A percentile compares a stretch with the other conserved stretches of the same genome.
phyloP scores from a whole-genome alignment of 2,888 invertebrate genomes.

The Epicampocera succincta region DNA sequence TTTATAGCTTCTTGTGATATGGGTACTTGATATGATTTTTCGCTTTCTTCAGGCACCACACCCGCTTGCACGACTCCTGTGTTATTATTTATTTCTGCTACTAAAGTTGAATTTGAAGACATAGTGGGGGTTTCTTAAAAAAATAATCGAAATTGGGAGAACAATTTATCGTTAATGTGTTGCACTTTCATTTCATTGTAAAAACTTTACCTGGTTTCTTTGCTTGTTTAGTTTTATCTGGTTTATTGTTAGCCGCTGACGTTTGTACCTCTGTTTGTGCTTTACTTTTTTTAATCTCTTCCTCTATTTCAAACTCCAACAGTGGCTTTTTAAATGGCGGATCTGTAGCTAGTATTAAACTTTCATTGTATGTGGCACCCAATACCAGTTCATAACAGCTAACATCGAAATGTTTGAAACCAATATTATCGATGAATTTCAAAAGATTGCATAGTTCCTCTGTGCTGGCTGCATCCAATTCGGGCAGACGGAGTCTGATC shows the following conservation, averaged over 20 bases:
- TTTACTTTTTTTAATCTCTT: slow-evolving; percentile 49
- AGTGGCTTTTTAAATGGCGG: slow-evolving; percentile 71
- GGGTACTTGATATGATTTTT: slow-evolving; percentile 77
- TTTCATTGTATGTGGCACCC: slow-evolving; percentile 80
- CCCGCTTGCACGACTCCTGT: slow-evolving; percentile 52
- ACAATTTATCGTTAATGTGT: not conserved
- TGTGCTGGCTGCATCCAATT: slow-evolving; percentile 76
- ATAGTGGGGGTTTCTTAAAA: slow-evolving; percentile 42
- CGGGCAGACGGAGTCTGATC: slow-evolving; percentile 79
- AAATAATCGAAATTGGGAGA: slow-evolving; percentile 2
- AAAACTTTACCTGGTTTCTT: slow-evolving; percentile 37
- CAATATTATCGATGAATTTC: slow-evolving; percentile 80
- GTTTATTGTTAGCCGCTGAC: slow-evolving; percentile 9
- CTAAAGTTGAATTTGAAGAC: slow-evolving; percentile 49
- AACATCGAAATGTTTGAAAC: slow-evolving; percentile 78
- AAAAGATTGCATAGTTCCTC: slow-evolving; percentile 79
- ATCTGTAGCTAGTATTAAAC: slow-evolving; percentile 77
- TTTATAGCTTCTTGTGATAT: slow-evolving; percentile 80
- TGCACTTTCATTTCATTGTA: not conserved
- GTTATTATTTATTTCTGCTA: slow-evolving; percentile 12
- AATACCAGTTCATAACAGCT: slow-evolving; percentile 80
- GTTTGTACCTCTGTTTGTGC: slow-evolving; percentile 10
- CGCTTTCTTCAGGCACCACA: slow-evolving; percentile 66
- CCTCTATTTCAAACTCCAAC: slow-evolving; percentile 41
- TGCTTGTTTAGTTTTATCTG: slow-evolving; percentile 32